A percentile compares a stretch with the other conserved stretches of the same genome.
Conservation (phyloP, 2,113 vertebrate genomes). For the Lepidothrix coronata region DNA sequence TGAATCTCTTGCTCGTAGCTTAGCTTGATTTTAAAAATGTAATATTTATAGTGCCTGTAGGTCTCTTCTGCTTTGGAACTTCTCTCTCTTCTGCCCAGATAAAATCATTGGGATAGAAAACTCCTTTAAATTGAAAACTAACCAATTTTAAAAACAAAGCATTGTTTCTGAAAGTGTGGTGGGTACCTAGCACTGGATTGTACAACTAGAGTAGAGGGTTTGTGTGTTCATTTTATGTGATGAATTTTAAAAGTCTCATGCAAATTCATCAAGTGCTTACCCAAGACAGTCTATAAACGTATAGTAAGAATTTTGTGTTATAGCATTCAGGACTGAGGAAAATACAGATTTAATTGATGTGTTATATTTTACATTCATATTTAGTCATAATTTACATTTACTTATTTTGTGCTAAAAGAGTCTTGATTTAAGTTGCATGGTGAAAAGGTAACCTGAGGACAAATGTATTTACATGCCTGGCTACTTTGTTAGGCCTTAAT, state of each 20-base stretch:
- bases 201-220: background rate
- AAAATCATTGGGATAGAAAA: background rate
- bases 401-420: background rate
- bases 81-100: background rate
- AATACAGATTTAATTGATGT: background rate
- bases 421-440: background rate
- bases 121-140: background rate
- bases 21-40: background rate
- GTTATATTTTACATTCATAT: background rate
- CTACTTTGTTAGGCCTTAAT: slow-evolving; percentile 6
- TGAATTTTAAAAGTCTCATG: background rate
- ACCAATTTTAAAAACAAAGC: background rate
- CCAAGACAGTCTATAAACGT: background rate
- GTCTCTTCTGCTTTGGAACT: background rate
- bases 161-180: background rate
- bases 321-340: background rate
- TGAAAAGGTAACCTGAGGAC: slow-evolving; percentile 29
- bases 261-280: background rate
- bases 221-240: background rate
- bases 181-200: background rate
- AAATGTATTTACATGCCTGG: background rate
- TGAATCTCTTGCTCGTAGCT: background rate
- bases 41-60: background rate
- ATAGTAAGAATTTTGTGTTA: background rate
- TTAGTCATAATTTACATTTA: background rate